Evolutionary conservation across 2,113 vertebrate species (phyloP), one percentile per base, ranked within the genome.

Genomic region (Rhinolophus ferrumequinum): DNA sequence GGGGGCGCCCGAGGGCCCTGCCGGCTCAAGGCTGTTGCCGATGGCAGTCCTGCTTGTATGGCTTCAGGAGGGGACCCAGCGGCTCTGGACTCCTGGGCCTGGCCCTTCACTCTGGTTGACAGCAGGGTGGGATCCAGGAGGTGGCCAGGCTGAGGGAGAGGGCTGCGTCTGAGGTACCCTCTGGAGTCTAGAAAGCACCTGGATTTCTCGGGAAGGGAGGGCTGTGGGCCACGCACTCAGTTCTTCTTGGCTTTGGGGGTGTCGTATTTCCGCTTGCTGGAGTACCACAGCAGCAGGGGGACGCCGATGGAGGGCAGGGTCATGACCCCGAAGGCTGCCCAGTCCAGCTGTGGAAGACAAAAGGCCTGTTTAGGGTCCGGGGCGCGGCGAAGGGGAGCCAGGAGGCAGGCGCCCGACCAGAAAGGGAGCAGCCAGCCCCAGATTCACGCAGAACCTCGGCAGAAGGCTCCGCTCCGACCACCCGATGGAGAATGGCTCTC

Each of bases 291-390:
- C n/a, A 99, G 99, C 97, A 99, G 98, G 0, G 99, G 99, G 97
- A 99, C 99, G 41, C 99, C 99, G 0, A 99, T 99, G 97, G 99
- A 99, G 3, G 99, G 99, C 12, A 99, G 98, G 0, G 99, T 99
- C 99, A 99, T 99, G 95, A 99, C 99, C 0, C 99, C 99, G 0
- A 99, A 99, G 0, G 99, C 99, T 0, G 99, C 99, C 99, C 99
- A 99, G 98, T 99, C 99, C 98, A 99, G 98, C 99, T 99, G 62
- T 12, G n/a, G 69, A 84, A 52, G 84, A 94, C 75, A 93, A 50
- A 73, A 88, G 35, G 22, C 47, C 22, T 54, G 44, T 73, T 26
- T 73, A 41, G 18, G 47, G n/a, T 14, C 33, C 83, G 72, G 26
- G 13, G 3, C 4, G 30, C 79, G 35, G 73, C 4, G 30, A 73